phyloP scores from a whole-genome alignment of 2,797 vertebrate genomes.

The Adrianichthys oophorus region DNA sequence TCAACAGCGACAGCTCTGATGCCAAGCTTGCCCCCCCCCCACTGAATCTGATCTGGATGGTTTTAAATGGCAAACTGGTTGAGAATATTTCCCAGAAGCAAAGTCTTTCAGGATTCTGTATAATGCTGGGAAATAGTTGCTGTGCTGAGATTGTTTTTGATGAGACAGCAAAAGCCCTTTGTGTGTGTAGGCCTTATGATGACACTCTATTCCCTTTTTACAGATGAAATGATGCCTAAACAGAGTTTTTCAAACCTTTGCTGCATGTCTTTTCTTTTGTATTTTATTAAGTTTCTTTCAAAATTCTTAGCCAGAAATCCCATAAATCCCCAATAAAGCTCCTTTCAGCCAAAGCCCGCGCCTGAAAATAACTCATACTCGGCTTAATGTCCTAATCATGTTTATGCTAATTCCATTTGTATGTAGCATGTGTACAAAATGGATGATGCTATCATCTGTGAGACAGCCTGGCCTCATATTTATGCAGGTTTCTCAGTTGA shows the following conservation, averaged over 20 bases:
- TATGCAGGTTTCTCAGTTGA: constrained; percentile 31
- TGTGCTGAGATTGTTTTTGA: constrained; percentile 45
- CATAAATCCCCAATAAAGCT: constrained; percentile 52
- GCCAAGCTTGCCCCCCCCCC: constrained; percentile 41
- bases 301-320: constrained; percentile 41
- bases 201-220: constrained; percentile 37
- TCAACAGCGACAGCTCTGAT: constrained; percentile 26
- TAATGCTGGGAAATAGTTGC: constrained; percentile 24
- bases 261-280: constrained; percentile 12
- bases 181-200: constrained; percentile 9
- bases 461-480: constrained; percentile 38
- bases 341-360: constrained; percentile 20
- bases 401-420: constrained; percentile 68
- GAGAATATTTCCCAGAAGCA: constrained; percentile 27
- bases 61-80: constrained; percentile 24
- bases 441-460: constrained; percentile 52
- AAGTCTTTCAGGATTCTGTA: constrained; percentile 35
- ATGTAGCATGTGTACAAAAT: constrained; percentile 52
- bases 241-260: constrained; percentile 35
- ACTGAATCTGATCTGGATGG: too few species aligned
- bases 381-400: constrained; percentile 59
- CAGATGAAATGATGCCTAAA: constrained; percentile 38
- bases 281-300: constrained; percentile 11
- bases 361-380: constrained; percentile 33
- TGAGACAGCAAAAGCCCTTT: constrained; percentile 38